Evolutionary conservation across 1,140 invertebrate genomes (phyloP), one percentile per base, ranked within the genome.

Genomic region (Micrasema longulum): DNA sequence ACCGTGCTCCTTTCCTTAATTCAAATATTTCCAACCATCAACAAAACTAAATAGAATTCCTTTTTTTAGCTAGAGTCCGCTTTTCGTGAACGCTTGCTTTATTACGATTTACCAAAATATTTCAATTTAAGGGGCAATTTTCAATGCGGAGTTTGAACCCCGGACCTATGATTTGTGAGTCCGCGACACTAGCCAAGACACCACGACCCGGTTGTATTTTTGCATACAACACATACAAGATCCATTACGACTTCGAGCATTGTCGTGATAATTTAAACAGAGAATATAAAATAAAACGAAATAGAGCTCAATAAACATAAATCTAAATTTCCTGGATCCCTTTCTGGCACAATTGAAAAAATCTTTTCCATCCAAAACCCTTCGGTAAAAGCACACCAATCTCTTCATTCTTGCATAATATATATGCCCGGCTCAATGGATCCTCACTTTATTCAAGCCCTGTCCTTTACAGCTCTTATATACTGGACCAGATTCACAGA

Each of bases 371-470:
- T 22, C 47, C 36, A 12, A 14, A 22, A 60, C 31, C 55, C 55
- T 41, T 38, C 38, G 5, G 6, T 20, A 36, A 41, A 10, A 60
- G n/a, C 23, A 3, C 5, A 22, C 2, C 55, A 14, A 36, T 60
- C 55, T 22, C 31, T 31, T 31, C 50, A n/a, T 31, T 45, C 18
- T 16, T 48, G 53, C 26, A 35, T 57, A 38, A 57, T 57, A 38
- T 57, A 57, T 35, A 16, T 36, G 31, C 10, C n/a, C 7, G 31
- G 36, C 16, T 60, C 55, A 14, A 60, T 38, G 55, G 55, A 41
- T 60, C 55, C 55, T 60, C 55, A 60, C 55, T 60, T 36, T 20
- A 52, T 52, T 52, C 48, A 38, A 60, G 55, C 16, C 55, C 55
- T 60, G 55, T 60, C 55, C 55, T 12, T 38, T 18, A 20, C 55